Evolutionary conservation across 2,888 invertebrate species (phyloP), one percentile per base, ranked within the genome.

Genomic region (Sphaerophoria rueppellii): DNA sequence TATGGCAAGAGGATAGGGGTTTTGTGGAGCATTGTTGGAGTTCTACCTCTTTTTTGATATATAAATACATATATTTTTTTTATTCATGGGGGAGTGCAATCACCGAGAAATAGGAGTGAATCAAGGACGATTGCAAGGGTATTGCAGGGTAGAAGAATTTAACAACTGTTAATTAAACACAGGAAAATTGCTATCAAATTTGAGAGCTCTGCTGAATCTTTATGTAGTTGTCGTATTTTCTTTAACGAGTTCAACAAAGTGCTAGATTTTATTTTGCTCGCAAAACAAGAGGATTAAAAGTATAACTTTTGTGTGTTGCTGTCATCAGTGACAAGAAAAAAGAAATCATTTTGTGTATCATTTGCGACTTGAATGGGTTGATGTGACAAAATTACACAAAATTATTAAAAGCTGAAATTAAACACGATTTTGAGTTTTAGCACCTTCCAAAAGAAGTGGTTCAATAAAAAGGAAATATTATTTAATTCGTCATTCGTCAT

Each of bases 81-180:
- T 14, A 9, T 34, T 58, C 14, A 32, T 24, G 7, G 58, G 16
- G 34, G 69, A 65, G 70, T 70, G 63, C 78, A 82, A 82, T 78
- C 73, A 70, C 60, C 43, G 69, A 70, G 54, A 65, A 74, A 78
- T 60, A 50, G 63, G 69, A 14, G 24, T 60, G 57, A 9, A 43
- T 9, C 9, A 11, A 43, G 43, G 12, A 40, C 34, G 65, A 65
- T 9, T 11, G 6, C 6, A 7, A 65, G 24, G 43, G 40, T 1
- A 24, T 24, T 24, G 24, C 2, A 24, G 24, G 24, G 12, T 40
- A 60, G 50, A 63, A 48, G 54, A 48, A 57, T 70, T 50, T 50
- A 46, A 57, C 57, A 46, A 57, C 65, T 71, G 48, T 79, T 83
- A 69, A 83, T 83, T 83, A 79, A 74, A 79, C 58, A 69, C 71